Conservation (phyloP, 2,113 vertebrate genomes). For the Pimephales promelas region DNA sequence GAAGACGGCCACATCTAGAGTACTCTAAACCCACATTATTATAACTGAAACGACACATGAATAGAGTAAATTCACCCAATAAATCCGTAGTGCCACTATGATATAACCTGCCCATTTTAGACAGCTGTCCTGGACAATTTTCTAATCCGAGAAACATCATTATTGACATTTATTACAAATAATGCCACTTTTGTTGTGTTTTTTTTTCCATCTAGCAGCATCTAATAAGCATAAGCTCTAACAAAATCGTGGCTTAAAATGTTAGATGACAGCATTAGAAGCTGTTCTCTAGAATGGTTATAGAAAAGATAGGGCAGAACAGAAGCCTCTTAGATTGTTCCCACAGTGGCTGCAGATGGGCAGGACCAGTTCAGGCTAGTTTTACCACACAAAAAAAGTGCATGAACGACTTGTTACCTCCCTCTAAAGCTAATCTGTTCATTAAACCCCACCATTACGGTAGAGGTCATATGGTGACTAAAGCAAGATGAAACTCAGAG, state of each 20-base stretch:
- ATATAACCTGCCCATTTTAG: conserved; percentile 24
- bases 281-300: conserved; percentile 11
- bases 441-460: conserved; percentile 99
- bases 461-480: conserved; percentile 99
- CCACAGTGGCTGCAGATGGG: conserved; percentile 11
- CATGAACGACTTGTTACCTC: conserved; percentile 99
- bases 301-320: not conserved
- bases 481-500: conserved; percentile 99
- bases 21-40: not conserved
- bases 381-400: conserved; percentile 88
- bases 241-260: not conserved
- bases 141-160: not conserved
- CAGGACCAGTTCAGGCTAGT: conserved; percentile 15
- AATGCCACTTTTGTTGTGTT: not conserved
- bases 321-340: not conserved
- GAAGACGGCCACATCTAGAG: conserved; percentile 16
- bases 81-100: not conserved
- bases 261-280: not conserved
- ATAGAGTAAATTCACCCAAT: not conserved
- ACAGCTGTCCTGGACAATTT: not conserved
- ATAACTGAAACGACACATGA: not conserved
- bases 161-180: not conserved
- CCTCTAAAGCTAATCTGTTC: conserved; percentile 99
- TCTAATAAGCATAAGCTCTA: not conserved
- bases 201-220: not conserved